A percentile compares a stretch with the other conserved stretches of the same genome.
Conservation (phyloP, 2,888 invertebrate species). For the Himalopsyche tibetana region DNA sequence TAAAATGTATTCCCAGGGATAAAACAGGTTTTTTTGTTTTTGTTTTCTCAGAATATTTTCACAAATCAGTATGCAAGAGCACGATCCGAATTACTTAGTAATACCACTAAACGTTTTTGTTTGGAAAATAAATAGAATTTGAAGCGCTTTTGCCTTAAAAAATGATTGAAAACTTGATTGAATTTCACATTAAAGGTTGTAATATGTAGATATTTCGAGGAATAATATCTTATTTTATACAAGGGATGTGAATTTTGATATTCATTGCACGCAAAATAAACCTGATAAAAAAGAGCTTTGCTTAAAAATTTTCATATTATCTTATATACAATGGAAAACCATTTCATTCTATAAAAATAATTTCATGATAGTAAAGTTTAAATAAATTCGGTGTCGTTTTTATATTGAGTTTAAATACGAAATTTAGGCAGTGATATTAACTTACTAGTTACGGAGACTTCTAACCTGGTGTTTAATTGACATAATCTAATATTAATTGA, state of each 20-base stretch:
- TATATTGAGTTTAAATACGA: no score
- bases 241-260: not conserved
- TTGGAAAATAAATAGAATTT: constrained; percentile 24
- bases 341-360: no score
- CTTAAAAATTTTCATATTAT: no score
- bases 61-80: constrained; percentile 53
- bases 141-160: constrained; percentile 39
- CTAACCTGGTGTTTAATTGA: no score
- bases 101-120: constrained; percentile 16
- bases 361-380: no score
- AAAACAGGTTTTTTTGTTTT: not conserved
- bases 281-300: no score
- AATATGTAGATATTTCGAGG: constrained; percentile 10
- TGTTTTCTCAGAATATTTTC: constrained; percentile 14
- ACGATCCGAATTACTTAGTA: constrained; percentile 31
- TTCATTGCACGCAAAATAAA: no score
- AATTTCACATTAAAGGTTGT: constrained; percentile 41
- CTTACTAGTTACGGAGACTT: no score
- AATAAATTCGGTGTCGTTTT: no score
- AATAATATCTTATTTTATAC: constrained; percentile 23
- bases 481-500: no score
- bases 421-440: no score
- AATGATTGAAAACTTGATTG: constrained; percentile 46
- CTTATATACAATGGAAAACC: no score
- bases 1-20: not conserved